phyloP scores from a whole-genome alignment of 2,797 vertebrate genomes.

The Sternarchorhynchus goeldii region DNA sequence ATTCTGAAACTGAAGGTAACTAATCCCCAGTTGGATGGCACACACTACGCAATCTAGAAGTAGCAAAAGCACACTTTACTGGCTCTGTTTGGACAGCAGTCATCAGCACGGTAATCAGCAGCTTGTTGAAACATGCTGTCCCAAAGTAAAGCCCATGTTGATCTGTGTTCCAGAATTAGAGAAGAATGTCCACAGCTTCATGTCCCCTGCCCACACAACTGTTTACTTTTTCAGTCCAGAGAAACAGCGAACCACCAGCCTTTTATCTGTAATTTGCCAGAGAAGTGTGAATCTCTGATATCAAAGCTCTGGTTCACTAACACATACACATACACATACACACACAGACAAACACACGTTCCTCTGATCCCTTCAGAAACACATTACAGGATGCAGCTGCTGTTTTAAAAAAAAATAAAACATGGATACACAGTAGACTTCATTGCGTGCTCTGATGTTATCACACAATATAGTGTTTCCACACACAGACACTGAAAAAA shows the following conservation, averaged over 20 bases:
- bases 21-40: no score
- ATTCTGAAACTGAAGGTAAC: no score
- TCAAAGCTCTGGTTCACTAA: not conserved
- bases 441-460: slow-evolving; percentile 3
- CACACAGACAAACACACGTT: not conserved
- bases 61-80: no score
- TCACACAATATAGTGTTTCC: slow-evolving; percentile 17
- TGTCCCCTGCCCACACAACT: not conserved
- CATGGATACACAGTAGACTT: slow-evolving; percentile 3
- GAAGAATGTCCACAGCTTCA: not conserved
- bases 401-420: not conserved
- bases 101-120: no score
- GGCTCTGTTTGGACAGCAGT: no score
- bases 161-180: no score
- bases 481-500: slow-evolving; percentile 29
- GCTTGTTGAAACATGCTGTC: no score
- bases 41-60: no score
- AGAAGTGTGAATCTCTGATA: slow-evolving; percentile 16
- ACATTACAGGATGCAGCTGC: slow-evolving; percentile 39
- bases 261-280: slow-evolving; percentile 27
- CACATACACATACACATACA: not conserved
- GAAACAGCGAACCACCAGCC: not conserved
- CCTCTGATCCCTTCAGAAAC: slow-evolving; percentile 18
- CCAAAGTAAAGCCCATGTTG: no score
- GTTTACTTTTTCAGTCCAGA: slow-evolving; percentile 12